A percentile compares a stretch with the other conserved stretches of the same genome.
These are phyloP conservation scores for Drosophila teissieri DNA, from an alignment of 1,140 invertebrate species.

Conservation along the genomic window DNA sequence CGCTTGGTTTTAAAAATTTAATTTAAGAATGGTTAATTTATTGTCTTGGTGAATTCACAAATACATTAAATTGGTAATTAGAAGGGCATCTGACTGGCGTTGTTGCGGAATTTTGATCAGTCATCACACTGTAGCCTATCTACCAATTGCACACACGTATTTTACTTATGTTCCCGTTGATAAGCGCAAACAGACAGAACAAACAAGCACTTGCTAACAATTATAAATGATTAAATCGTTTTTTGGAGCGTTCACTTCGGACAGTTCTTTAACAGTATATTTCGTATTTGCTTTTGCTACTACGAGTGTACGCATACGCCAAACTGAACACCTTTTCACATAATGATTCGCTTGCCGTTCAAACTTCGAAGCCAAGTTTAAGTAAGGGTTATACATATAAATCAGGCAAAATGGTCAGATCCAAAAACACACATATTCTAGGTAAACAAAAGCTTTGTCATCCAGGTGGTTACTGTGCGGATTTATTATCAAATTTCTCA, in stretches of 20 bases:
- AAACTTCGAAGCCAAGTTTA: not conserved
- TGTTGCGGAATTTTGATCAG: not conserved
- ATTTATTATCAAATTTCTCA: not conserved
- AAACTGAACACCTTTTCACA: slow-evolving; percentile 5
- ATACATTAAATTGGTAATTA: not conserved
- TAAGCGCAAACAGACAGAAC: slow-evolving; percentile 81
- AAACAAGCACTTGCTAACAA: slow-evolving; percentile 78
- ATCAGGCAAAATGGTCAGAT: slow-evolving; percentile 12
- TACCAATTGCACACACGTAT: slow-evolving; percentile 54
- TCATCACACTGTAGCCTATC: slow-evolving; percentile 28
- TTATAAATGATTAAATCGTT: slow-evolving; percentile 83
- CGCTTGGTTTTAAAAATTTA: no score
- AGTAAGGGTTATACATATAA: not conserved
- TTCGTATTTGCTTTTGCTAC: slow-evolving; percentile 38
- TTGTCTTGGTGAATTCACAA: not conserved
- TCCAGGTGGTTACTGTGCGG: no score
- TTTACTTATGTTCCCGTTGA: slow-evolving; percentile 67
- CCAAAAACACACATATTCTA: slow-evolving; percentile 2
- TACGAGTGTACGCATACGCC: not conserved
- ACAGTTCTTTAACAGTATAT: slow-evolving; percentile 74
- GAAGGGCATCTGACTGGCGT: slow-evolving; percentile 6
- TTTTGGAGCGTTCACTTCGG: slow-evolving; percentile 79
- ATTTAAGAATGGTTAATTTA: no score
- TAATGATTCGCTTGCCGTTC: not conserved
- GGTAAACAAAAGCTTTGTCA: no score